Percentiles rank a stretch among this genome's conserved stretches.
These are phyloP conservation scores for Aporrectodea caliginosa DNA, from an alignment of 1,140 invertebrate species.

Conservation along the genomic window DNA sequence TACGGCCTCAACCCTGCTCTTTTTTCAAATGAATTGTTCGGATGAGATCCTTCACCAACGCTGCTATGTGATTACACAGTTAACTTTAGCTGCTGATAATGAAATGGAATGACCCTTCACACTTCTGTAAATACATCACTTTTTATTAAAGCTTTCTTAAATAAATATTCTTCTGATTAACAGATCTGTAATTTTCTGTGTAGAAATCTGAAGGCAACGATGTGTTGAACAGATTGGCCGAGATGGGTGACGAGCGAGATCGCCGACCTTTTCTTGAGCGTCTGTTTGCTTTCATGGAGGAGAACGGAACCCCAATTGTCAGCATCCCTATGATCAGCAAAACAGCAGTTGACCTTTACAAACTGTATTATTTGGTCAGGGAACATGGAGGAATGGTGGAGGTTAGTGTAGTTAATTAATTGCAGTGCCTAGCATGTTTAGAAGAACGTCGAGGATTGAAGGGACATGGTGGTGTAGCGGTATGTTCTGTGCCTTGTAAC, in stretches of 20 bases:
- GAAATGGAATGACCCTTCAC: no score
- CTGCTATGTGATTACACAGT: no score
- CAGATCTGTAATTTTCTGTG: no score
- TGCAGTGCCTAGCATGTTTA: not conserved
- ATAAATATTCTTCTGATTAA: no score
- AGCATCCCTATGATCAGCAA: conserved; percentile 94
- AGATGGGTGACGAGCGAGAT: conserved; percentile 93
- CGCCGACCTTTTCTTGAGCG: conserved; percentile 85
- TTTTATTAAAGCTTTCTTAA: no score
- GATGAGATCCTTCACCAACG: no score
- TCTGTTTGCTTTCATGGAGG: conserved; percentile 85
- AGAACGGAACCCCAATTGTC: conserved; percentile 72
- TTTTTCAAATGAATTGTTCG: no score
- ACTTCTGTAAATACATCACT: no score
- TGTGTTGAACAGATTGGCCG: conserved; percentile 79
- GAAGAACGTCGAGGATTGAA: not conserved
- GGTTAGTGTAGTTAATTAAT: conserved; percentile 60
- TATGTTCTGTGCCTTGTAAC: no score
- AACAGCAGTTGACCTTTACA: conserved; percentile 94
- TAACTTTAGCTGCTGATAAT: no score
- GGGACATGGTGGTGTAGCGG: not conserved
- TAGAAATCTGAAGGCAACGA: conserved; percentile 35
- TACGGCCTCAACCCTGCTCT: no score
- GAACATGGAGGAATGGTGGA: conserved; percentile 95
- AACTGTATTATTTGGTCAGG: conserved; percentile 88